These are phyloP conservation scores for Acronicta aceris DNA, from an alignment of 2,888 invertebrate genomes.

Conservation along the genomic window DNA sequence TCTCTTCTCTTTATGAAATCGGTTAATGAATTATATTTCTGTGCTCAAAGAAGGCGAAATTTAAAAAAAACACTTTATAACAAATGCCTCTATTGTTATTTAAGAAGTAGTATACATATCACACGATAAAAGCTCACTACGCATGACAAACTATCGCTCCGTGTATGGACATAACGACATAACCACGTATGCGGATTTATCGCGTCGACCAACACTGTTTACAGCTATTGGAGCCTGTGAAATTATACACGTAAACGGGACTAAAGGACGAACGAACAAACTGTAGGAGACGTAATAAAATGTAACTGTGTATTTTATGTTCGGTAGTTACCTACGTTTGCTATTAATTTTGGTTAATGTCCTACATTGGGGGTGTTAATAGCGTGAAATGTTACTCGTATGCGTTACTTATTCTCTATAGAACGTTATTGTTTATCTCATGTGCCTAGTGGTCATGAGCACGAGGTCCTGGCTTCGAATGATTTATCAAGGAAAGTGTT, in stretches of 20 bases:
- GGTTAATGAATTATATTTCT: no score
- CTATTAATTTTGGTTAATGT: conserved; percentile 5
- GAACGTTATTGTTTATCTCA: no score
- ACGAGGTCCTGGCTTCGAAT: no score
- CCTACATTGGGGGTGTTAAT: neutral
- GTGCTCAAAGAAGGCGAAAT: no score
- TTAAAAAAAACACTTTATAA: conserved; percentile 10
- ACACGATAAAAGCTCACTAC: conserved; percentile 12
- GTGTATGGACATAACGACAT: conserved; percentile 13
- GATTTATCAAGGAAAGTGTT: no score
- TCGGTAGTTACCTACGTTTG: conserved; percentile 8
- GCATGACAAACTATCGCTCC: conserved; percentile 23
- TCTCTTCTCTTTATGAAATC: no score
- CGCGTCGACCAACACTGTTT: conserved; percentile 23
- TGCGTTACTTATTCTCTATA: neutral
- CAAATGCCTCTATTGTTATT: neutral
- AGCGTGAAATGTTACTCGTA: neutral
- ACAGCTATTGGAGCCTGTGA: conserved; percentile 26
- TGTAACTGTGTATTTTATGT: conserved; percentile 14
- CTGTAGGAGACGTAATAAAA: conserved; percentile 14
- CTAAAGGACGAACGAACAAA: conserved; percentile 10
- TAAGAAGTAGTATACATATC: conserved; percentile 13
- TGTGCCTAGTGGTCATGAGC: no score
- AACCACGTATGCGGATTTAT: conserved; percentile 27
- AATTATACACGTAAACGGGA: conserved; percentile 26